Conservation (phyloP, 1,140 invertebrate species). For the Diuraphis noxia region DNA sequence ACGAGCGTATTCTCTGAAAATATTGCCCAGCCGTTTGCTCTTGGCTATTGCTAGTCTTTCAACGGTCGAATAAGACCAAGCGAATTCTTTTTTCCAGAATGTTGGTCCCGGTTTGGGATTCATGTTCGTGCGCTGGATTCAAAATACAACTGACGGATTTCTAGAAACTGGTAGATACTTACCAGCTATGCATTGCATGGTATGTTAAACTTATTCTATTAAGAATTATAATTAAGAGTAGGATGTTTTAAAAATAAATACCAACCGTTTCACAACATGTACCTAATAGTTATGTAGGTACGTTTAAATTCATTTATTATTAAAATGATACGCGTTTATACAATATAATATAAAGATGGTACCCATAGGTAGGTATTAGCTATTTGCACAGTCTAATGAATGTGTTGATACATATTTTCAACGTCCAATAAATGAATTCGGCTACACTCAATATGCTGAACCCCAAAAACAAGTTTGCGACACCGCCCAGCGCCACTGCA, state of each 20-base stretch:
- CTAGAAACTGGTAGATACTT: not conserved
- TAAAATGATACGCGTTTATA: not conserved
- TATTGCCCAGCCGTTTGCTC: slow-evolving; percentile 6
- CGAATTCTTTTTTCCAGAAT: slow-evolving; percentile 36
- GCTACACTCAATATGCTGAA: slow-evolving; percentile 58
- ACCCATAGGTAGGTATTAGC: too few relatives aligned
- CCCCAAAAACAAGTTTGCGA: slow-evolving; percentile 58
- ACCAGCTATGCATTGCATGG: not conserved
- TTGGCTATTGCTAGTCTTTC: not conserved
- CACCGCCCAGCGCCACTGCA: slow-evolving; percentile 58
- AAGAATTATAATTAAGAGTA: not conserved
- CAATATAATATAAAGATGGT: not conserved
- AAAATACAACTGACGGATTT: not conserved
- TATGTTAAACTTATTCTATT: not conserved
- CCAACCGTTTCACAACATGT: not conserved
- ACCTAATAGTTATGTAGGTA: too few relatives aligned
- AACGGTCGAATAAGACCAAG: slow-evolving; percentile 30
- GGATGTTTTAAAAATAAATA: not conserved
- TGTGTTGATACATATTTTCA: slow-evolving; percentile 51
- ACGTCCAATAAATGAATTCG: slow-evolving; percentile 58
- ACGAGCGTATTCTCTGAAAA: slow-evolving; percentile 56
- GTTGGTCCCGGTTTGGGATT: not conserved
- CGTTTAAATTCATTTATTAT: not conserved
- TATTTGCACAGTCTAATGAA: slow-evolving; percentile 12
- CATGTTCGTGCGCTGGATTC: not conserved